These are phyloP conservation scores for Biston betularia DNA, from an alignment of 2,888 invertebrate species.

Conservation along the genomic window DNA sequence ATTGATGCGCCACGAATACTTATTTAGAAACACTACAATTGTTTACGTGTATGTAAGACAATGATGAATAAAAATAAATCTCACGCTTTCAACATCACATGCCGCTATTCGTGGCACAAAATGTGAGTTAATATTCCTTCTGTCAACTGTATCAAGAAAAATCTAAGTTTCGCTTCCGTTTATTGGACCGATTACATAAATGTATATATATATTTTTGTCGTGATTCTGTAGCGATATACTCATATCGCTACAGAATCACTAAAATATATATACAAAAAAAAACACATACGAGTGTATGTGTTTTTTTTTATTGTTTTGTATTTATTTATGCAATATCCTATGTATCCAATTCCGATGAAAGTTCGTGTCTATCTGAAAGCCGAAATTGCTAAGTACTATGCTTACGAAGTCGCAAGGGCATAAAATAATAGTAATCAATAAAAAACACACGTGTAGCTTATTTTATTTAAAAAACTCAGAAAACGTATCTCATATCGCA, in stretches of 20 bases:
- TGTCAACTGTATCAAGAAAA: slow-evolving; percentile 33
- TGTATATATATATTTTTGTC: too few species aligned
- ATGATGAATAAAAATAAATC: slow-evolving; percentile 36
- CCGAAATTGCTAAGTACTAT: too few species aligned
- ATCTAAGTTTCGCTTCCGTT: slow-evolving; percentile 1
- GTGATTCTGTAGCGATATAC: too few species aligned
- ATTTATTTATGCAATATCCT: too few species aligned
- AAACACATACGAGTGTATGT: too few species aligned
- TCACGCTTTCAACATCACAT: slow-evolving; percentile 43
- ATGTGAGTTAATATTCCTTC: slow-evolving; percentile 13
- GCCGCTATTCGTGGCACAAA: slow-evolving; percentile 15
- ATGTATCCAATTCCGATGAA: too few species aligned
- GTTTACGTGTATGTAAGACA: slow-evolving; percentile 34
- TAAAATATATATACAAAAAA: too few species aligned
- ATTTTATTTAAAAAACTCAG: not conserved
- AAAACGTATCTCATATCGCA: not conserved
- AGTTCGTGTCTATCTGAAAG: too few species aligned
- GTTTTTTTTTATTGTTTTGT: too few species aligned
- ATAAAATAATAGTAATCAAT: not conserved
- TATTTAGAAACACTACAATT: slow-evolving; percentile 2
- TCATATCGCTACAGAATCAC: too few species aligned
- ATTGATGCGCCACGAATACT: slow-evolving; percentile 11
- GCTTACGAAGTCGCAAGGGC: too few species aligned
- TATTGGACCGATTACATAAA: not conserved
- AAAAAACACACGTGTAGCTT: not conserved